A percentile compares a stretch with the other conserved stretches of the same genome.
These are phyloP conservation scores for Notiomystis cincta DNA, from an alignment of 2,113 vertebrate species.

Conservation along the genomic window DNA sequence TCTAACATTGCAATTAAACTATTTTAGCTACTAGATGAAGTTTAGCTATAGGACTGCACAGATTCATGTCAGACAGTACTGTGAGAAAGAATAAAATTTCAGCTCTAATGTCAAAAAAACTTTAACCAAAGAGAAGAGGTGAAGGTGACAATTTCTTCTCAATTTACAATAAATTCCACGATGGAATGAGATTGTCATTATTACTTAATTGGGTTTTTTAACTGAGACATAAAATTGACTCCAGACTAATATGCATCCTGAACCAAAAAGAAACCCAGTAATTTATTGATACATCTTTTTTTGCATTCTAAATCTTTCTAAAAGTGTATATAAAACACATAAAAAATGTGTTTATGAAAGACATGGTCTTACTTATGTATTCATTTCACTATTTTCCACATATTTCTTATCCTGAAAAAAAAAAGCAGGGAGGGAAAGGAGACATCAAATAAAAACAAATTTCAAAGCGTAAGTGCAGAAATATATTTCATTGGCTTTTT, in stretches of 20 bases:
- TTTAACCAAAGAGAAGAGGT: neutral
- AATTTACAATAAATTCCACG: neutral
- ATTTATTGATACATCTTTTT: neutral
- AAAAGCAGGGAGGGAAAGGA: neutral
- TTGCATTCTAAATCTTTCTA: neutral
- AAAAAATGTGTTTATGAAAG: neutral
- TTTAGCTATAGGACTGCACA: neutral
- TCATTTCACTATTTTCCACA: rapidly evolving
- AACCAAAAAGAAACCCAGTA: neutral
- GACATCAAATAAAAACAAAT: neutral
- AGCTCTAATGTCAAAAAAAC: neutral
- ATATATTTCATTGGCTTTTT: neutral
- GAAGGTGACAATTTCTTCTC: neutral
- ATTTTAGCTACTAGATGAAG: neutral
- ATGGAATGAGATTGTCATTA: neutral
- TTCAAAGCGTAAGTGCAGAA: neutral
- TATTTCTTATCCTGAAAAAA: neutral
- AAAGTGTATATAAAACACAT: too few relatives aligned
- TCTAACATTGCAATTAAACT: neutral
- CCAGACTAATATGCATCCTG: neutral
- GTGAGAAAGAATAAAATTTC: neutral
- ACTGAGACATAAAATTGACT: neutral
- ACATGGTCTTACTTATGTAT: neutral
- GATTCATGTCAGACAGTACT: neutral
- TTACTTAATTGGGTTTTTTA: neutral